Base-by-base conservation (phyloP, 2,888 invertebrate species). In the Netelia inedita region DNA sequence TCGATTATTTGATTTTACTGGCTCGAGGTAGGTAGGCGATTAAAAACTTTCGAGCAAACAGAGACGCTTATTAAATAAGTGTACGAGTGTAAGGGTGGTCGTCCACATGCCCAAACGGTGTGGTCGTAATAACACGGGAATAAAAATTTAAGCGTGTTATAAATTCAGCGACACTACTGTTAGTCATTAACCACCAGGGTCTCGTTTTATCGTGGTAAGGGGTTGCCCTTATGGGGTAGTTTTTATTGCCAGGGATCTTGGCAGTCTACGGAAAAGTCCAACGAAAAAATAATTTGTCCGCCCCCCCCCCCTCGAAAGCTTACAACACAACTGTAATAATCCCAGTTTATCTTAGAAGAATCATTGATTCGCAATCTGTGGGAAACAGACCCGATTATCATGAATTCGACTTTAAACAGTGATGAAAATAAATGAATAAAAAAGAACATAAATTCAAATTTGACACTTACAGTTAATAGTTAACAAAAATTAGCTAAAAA, bases 341-440 rank as follows among this genome's bases (percentile, higher is more conserved):
- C 28, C 35, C 59, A 59, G 28, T 69, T 78, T 66, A 61, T 46
- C 59, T 46, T 50, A 69, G 78, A 19, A 66, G 76, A 68, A 76
- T 76, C 23, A 78, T 78, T 69, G 78, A 69, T 69, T 28, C 63
- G 19, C 35, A 59, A 69, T 69, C 59, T 61, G 57, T 19, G 68
- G 43, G 28, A 21, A 16, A 19, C 41, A 43, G 11, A 19, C 9
- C 43, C 46, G 16, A 43, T 35, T 35, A 35, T 35, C 35, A 35
- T 35, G 35, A 35, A 35, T 8, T 6, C 35, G 6, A 35, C 35
- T 35, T 0, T 35, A 35, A 35, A 8, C 35, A 35, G 35, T 6
- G 1, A 35, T 35, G 35, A 35, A 35, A 35, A 8, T 35, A 35
- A 35, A 35, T 35, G 8, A 35, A 35, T 35, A 35, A 35, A 35